These are phyloP conservation scores for Melieria crassipennis DNA, from an alignment of 2,888 invertebrate species.

Conservation along the genomic window DNA sequence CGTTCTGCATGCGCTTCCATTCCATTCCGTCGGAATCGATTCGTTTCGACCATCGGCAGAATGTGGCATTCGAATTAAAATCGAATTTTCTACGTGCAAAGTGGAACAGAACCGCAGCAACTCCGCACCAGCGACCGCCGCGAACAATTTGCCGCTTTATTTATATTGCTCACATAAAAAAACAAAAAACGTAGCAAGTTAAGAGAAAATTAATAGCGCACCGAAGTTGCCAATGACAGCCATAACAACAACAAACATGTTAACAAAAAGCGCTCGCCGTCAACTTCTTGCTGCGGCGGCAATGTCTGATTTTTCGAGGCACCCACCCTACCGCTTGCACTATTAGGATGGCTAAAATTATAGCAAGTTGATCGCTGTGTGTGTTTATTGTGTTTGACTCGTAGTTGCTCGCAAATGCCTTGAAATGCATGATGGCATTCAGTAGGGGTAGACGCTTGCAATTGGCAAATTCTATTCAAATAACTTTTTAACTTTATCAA, in stretches of 20 bases:
- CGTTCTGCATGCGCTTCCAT: background rate
- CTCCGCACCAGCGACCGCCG: no score
- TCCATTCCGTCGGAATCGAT: slow-evolving; percentile 7
- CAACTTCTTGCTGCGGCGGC: background rate
- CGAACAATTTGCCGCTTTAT: no score
- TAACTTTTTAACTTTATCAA: no score
- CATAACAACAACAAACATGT: no score
- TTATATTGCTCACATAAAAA: no score
- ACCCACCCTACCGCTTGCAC: slow-evolving; percentile 56
- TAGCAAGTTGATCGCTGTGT: slow-evolving; percentile 48
- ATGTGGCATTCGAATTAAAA: slow-evolving; percentile 46
- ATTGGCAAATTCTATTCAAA: no score
- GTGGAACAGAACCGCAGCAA: slow-evolving; percentile 54
- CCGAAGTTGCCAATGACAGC: no score
- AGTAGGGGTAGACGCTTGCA: no score
- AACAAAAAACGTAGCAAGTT: no score
- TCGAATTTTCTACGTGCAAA: slow-evolving; percentile 63
- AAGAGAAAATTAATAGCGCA: no score
- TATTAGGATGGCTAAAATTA: slow-evolving; percentile 59
- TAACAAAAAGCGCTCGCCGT: no score
- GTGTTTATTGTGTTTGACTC: background rate
- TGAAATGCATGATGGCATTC: no score
- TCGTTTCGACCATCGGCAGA: background rate
- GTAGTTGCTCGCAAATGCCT: background rate
- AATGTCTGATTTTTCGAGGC: slow-evolving; percentile 41